Conservation (phyloP, 2,888 invertebrate species). For the Horisme vitalbata region DNA sequence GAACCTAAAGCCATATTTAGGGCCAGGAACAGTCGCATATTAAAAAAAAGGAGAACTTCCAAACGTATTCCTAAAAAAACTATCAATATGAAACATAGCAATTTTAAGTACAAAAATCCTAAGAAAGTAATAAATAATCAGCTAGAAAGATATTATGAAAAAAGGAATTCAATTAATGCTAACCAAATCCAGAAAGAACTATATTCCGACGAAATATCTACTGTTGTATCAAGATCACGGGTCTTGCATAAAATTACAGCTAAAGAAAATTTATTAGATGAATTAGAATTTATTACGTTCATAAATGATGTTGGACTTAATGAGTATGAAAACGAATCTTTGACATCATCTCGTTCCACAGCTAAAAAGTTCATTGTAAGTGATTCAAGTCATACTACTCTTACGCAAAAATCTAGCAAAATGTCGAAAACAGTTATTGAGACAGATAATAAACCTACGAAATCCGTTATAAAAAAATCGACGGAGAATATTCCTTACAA, state of each 20-base stretch:
- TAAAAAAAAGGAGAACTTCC: slow-evolving; percentile 24
- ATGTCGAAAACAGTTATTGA: slow-evolving; percentile 34
- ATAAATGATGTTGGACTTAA: slow-evolving; percentile 22
- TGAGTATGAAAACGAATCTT: slow-evolving; percentile 32
- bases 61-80: slow-evolving; percentile 40
- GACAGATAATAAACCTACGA: slow-evolving; percentile 24
- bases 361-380: slow-evolving; percentile 39
- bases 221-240: slow-evolving; percentile 41
- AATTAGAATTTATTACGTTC: slow-evolving; percentile 23
- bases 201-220: slow-evolving; percentile 39
- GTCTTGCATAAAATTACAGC: slow-evolving; percentile 49
- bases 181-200: slow-evolving; percentile 39
- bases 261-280: slow-evolving; percentile 50
- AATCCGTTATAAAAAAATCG: slow-evolving; percentile 32
- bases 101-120: slow-evolving; percentile 31
- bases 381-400: slow-evolving; percentile 50
- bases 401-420: slow-evolving; percentile 37
- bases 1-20: slow-evolving; percentile 35
- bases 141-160: slow-evolving; percentile 40
- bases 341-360: slow-evolving; percentile 36
- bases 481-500: slow-evolving; percentile 40
- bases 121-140: slow-evolving; percentile 32
- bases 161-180: slow-evolving; percentile 31
- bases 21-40: slow-evolving; percentile 30
- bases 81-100: slow-evolving; percentile 45